Conservation (phyloP, 2,888 invertebrate species). For the Eristalinus sepulchralis region DNA sequence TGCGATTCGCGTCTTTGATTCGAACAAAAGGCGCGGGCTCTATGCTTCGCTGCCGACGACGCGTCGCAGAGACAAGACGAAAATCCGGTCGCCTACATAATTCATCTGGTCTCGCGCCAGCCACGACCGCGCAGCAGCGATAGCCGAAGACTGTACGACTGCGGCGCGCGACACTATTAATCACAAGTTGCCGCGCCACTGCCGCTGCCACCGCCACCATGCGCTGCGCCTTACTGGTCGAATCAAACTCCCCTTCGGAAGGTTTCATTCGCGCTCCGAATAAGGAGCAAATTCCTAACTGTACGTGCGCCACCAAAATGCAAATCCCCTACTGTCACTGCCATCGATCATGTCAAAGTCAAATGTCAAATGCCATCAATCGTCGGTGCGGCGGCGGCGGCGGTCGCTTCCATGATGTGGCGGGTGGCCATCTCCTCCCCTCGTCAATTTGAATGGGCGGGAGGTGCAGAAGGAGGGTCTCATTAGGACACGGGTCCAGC, state of each 20-base stretch:
- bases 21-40: constrained; percentile 28
- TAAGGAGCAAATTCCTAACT: constrained; percentile 34
- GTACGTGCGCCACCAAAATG: constrained; percentile 43
- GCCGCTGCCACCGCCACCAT: background rate
- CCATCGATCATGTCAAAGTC: constrained; percentile 71
- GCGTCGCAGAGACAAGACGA: background rate
- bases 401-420: background rate
- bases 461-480: constrained; percentile 1
- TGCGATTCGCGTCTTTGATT: background rate
- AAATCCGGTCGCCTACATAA: constrained; percentile 65
- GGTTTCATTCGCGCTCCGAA: constrained; percentile 32
- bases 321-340: constrained; percentile 64
- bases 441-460: constrained; percentile 42
- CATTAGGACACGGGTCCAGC: constrained; percentile 22
- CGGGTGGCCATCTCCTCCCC: background rate
- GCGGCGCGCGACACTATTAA: constrained; percentile 54
- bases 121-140: constrained; percentile 37
- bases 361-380: constrained; percentile 72
- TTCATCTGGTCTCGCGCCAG: constrained; percentile 43
- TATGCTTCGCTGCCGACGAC: background rate
- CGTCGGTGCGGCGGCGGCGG: constrained; percentile 61
- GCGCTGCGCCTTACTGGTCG: background rate
- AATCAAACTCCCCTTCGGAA: background rate
- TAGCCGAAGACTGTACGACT: background rate
- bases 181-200: constrained; percentile 2